Base-by-base conservation (phyloP, 2,797 vertebrate genomes). In the Hypotaenidia philippensis region DNA sequence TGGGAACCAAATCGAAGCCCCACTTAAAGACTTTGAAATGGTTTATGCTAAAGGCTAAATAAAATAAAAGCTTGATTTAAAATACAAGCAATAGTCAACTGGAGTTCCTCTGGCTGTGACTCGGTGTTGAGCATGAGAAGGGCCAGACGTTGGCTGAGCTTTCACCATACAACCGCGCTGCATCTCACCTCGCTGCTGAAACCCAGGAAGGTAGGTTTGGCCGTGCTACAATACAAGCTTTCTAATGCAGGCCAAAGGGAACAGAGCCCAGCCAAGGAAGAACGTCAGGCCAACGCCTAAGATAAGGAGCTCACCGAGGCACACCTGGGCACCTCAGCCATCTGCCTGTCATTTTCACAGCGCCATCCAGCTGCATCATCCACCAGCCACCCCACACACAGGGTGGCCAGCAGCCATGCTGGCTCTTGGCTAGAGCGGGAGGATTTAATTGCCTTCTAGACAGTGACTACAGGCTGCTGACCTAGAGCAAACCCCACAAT, bases 81-180 rank as follows among this genome's bases (percentile, higher is more conserved):
- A 84, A 66, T 5, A 22, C 7, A 20, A 65, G 27, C 34, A 60
- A 61, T 38, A 77, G 63, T 44, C 25, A 61, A 60, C 53, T 52
- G 6, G 21, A 47, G 27, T 20, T 47, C 60, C 27, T 65, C 29
- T 10, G 11, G 7, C 52, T 0, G 3, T 44, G 44, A 32, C 14
- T 52, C 13, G 5, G 26, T 14, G 11, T 16, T 22, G 27, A 38
- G 32, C 2, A 1, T 2, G 8, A 41, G 29, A 19, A 20, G 52
- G 29, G 32, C 20, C 5, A 44, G 65, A 19, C 2, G 0, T 5
- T 1, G 53, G 31, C 47, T 32, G 40, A 6, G 17, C 53, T 22
- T 3, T 23, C 57, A 10, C 29, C 49, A 44, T 19, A 44, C 1
- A 2, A 17, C 6, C 1, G 1, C 4, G 3, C 20, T 1, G 19